Evolutionary conservation across 2,797 vertebrate species (phyloP).

Genomic region (Phalloptychus januarius): DNA sequence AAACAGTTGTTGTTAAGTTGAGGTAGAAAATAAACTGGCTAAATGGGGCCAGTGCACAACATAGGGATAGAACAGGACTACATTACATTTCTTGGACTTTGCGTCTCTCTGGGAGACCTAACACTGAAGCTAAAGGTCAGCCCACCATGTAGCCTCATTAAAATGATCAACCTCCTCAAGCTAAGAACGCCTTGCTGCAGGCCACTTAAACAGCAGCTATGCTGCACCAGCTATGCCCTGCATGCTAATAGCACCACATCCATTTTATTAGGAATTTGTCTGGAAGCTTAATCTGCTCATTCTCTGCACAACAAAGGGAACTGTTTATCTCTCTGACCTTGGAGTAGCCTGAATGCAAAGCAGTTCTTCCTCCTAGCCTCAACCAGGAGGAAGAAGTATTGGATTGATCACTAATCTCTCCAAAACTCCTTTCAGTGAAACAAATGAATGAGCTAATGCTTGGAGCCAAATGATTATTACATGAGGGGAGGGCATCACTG

Average conservation of each 20-base stretch:
- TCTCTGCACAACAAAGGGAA: constrained; percentile 44
- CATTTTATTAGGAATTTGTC: constrained; percentile 60
- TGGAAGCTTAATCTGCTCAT: constrained; percentile 54
- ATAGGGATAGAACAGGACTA: constrained; percentile 45
- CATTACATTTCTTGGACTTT: constrained; percentile 39
- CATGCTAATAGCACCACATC: constrained; percentile 64
- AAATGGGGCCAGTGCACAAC: neutral
- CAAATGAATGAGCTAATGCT: constrained; percentile 33
- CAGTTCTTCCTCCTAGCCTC: constrained; percentile 13
- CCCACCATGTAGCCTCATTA: constrained; percentile 53
- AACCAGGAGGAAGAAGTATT: constrained; percentile 23
- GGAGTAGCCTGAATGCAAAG: constrained; percentile 59
- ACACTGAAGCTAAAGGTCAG: constrained; percentile 49
- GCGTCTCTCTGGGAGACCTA: constrained; percentile 48
- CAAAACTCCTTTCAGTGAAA: constrained; percentile 29
- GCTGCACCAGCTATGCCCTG: constrained; percentile 39
- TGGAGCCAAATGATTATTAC: constrained; percentile 21
- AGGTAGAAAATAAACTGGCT: constrained; percentile 4
- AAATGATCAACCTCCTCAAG: constrained; percentile 58
- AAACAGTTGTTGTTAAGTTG: neutral
- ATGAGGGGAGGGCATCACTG: constrained; percentile 6
- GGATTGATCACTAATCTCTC: constrained; percentile 57
- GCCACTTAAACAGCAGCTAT: constrained; percentile 46
- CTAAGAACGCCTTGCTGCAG: constrained; percentile 37
- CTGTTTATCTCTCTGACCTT: constrained; percentile 67